phyloP scores from a whole-genome alignment of 2,113 vertebrate genomes.

The Xyliphius kryptos region DNA sequence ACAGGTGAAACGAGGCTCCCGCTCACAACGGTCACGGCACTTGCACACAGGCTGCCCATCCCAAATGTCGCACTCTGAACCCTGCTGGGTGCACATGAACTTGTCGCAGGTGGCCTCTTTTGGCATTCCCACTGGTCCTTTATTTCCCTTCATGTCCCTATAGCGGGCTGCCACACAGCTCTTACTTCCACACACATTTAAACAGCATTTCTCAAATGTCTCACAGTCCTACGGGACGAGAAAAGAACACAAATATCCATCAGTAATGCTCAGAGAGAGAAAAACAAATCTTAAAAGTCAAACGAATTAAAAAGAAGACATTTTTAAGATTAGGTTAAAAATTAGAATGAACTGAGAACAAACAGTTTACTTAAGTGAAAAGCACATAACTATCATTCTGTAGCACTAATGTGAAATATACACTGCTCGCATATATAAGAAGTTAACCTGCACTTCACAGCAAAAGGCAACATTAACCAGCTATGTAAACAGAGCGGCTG shows the following conservation, averaged over 20 bases:
- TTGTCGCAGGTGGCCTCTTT: constrained; percentile 87
- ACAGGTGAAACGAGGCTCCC: constrained; percentile 93
- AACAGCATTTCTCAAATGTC: constrained; percentile 93
- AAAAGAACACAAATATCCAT: background rate
- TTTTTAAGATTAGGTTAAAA: no score
- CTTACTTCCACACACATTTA: constrained; percentile 92
- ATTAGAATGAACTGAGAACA: no score
- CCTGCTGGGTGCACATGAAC: constrained; percentile 95
- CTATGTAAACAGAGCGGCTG: no score
- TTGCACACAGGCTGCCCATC: constrained; percentile 94
- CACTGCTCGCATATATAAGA: no score
- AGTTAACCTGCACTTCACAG: no score
- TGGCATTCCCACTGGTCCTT: constrained; percentile 88
- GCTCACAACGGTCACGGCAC: constrained; percentile 92
- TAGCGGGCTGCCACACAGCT: constrained; percentile 94
- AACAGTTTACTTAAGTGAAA: no score
- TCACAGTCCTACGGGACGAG: constrained; percentile 78
- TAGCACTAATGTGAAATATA: no score
- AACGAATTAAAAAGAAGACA: no score
- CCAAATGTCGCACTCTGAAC: constrained; percentile 97
- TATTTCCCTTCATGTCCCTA: constrained; percentile 82
- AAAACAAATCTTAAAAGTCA: no score
- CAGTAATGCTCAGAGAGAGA: no score
- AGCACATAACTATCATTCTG: no score
- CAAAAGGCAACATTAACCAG: no score